Base-by-base conservation (phyloP, 1,140 invertebrate species). In the Ericerus pela region DNA sequence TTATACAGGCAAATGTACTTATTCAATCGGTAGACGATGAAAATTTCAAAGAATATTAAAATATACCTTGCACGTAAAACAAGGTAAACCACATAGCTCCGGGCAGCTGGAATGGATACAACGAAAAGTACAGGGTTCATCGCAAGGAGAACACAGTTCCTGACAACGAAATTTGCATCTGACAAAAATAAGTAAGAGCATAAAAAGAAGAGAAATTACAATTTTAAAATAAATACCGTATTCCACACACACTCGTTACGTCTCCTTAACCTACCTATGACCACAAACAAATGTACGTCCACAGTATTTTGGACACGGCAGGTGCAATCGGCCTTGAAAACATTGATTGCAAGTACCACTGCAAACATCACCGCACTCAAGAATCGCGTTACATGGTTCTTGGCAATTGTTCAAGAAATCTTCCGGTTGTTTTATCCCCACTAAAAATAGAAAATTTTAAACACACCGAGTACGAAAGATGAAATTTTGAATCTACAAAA, bases 91-190 rank as follows among this genome's bases (percentile, higher is more conserved):
- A 67, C 82, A 84, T 26, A 62, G 58, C 22, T 70, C 69, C 0
- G 59, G 62, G 63, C 81, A 84, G 55, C 61, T 67, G 31, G 70
- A 74, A 62, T 79, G 77, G 18, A 59, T 51, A 66, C 82, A 85
- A 41, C 64, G 68, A 52, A 76, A 75, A 53, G 72, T 61, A 63
- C 81, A 85, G 12, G 54, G 61, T 53, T 69, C 65, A 27, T 66
- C 67, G 64, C 81, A 84, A 1, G 81, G 80, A 18, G 76, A 77
- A 59, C 81, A 84, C 14, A 68, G 62, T 54, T 72, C 64, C 41
- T 75, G 72, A 60, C 79, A 82, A 0, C 76, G 74, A 29, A 72
- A 73, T 28, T 72, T 66, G 64, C 84, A 85, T 68, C 80, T 69
- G 65, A n/a, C 60, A 68, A 72, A 70, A 37, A 41, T 28, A 41